Base-by-base conservation (phyloP, 2,797 vertebrate species). In the Sebastolobus altivelis region DNA sequence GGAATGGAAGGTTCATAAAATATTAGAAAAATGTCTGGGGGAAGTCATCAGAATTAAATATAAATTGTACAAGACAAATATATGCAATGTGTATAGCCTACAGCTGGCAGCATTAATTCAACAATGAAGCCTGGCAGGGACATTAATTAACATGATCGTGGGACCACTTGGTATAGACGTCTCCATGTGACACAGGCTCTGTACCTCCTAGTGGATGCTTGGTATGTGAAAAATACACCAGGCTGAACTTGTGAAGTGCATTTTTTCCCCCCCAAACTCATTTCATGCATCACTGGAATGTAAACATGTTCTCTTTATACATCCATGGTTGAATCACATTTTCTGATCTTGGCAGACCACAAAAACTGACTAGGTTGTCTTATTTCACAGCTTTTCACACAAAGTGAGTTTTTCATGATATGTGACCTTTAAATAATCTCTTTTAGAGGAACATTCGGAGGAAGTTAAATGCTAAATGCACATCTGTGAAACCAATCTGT, bases 271-370 rank as follows among this genome's bases (percentile, higher is more conserved):
- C 74, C 89, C 89, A 85, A 87, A 91, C 76, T 87, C 72, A 81
- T 91, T 89, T 90, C 88, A 86, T 68, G 81, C 82, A 88, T 90
- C 88, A 87, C 85, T 95, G 92, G 93, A 95, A 95, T 94, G 95
- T 95, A 95, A 95, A 95, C 94, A 95, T 90, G 87, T 49, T 49
- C 46, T 49, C 46, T 49, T 49, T 49, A 49, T 49, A 49, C 46
- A 49, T 20, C 46, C 46, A 49, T 49, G 46, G 46, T 20, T 49
- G 46, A 49, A 33, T 55, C 54, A 13, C 7, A 1, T 55, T 55
- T 55, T 55, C n/a, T 55, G n/a, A 55, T 56, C 6, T 13, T 3
- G 54, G 0, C 6, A 56, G 54, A 1, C 54, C 22, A 56, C 54
- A 56, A 13, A 27, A 56, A 56, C 54, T 56, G 22, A 25, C 11